Percentiles rank a stretch among this genome's conserved stretches.
Conservation (phyloP, 2,113 vertebrate species). For the Triplophysa siluroides region DNA sequence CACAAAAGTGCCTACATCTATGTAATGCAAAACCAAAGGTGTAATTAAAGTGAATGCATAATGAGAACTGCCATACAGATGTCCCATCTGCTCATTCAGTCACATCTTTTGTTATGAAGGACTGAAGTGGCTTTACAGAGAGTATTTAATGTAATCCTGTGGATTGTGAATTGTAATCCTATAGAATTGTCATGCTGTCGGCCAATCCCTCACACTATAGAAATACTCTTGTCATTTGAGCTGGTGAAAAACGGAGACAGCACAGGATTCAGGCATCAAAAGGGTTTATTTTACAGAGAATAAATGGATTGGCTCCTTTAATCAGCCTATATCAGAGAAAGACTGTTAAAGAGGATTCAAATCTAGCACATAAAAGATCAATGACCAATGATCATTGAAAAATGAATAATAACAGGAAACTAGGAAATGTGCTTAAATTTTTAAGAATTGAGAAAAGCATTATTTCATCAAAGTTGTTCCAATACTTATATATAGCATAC, state of each 20-base stretch:
- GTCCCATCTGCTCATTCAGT: conserved; percentile 32
- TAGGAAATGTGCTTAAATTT: too few relatives aligned
- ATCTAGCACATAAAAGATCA: too few relatives aligned
- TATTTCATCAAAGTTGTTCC: too few relatives aligned
- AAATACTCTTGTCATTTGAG: conserved; percentile 4
- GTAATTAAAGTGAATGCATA: conserved; percentile 15
- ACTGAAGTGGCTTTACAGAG: conserved; percentile 38
- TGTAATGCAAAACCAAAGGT: neutral
- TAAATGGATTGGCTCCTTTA: neutral
- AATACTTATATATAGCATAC: too few relatives aligned
- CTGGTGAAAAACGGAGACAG: neutral
- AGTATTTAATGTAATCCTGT: conserved; percentile 49
- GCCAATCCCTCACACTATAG: conserved; percentile 32
- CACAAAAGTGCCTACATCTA: neutral
- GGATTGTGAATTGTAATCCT: conserved; percentile 53
- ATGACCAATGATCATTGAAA: too few relatives aligned
- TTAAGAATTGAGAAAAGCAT: too few relatives aligned
- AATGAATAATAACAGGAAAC: too few relatives aligned
- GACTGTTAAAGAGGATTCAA: too few relatives aligned
- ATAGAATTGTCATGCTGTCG: conserved; percentile 32
- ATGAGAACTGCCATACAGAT: conserved; percentile 10
- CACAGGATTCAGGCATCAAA: conserved; percentile 16
- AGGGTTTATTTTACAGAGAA: neutral
- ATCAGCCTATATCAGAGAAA: too few relatives aligned
- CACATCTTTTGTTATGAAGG: conserved; percentile 41